Evolutionary conservation across 2,113 vertebrate genomes (phyloP), one percentile per base, ranked within the genome.

Genomic region (Lamprologus tigripictilis): DNA sequence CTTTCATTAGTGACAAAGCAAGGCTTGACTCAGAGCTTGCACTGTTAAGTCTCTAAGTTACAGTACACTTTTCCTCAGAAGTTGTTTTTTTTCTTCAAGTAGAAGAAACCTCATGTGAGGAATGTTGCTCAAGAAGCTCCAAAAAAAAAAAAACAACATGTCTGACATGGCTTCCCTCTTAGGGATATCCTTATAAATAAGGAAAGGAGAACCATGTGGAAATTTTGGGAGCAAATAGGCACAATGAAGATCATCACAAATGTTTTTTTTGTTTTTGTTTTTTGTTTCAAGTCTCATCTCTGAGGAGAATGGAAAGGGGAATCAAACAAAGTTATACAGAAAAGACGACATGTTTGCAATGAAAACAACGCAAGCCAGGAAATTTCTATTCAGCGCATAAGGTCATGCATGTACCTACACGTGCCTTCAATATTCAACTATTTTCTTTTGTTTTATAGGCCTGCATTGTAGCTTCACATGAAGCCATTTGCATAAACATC

Each of bases 1-100:
- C 95, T 96, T 96, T 96, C 95, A 96, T 97, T 96, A 96, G 94
- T 92, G 94, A 95, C 95, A 95, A 93, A 95, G 94, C 93, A 90
- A 92, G 91, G 93, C 92, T 94, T 53, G 92, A 90, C 92, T 95
- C 88, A 14, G 89, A 76, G 90, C 93, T 80, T 14, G 81, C 93
- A 83, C 91, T 80, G 91, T 90, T 89, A 86, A 88, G 87, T 94
- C 94, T 95, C 91, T 86, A 85, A 93, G 89, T 95, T 94, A 93
- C 93, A 94, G 89, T 95, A 91, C 86, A 89, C 86, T 84, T 86
- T 57, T 82, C 85, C 87, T 91, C 89, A 82, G 92, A 94, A 93
- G 90, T 92, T 90, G 89, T 90, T 82, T 86, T 42, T 79, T 54
- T 31, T 78, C 87, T 94, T 94, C 87, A 91, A 83, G 89, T 81